Evolutionary conservation across 2,797 vertebrate genomes (phyloP), one percentile per base, ranked within the genome.

Genomic region (Lerista edwardsae): DNA sequence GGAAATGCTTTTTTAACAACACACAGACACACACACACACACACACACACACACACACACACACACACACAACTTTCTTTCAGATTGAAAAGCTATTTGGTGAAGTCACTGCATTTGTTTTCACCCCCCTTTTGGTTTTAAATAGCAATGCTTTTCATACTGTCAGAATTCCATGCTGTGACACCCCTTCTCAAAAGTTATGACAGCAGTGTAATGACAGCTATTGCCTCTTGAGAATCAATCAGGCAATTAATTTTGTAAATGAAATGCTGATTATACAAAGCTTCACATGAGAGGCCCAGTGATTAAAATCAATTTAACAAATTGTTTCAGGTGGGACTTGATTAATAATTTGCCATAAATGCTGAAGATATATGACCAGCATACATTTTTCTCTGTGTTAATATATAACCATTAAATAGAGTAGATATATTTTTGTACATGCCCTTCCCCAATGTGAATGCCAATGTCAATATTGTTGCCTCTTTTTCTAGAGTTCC

Each of bases 261-360:
- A 97, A 97, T 98, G 97, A 98, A 98, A 97, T 96, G 97, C 98
- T 97, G 97, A 98, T 97, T 97, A 97, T 97, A 97, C 97, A 97
- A 97, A 97, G 95, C 95, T 94, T 95, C 96, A 97, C 96, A 94
- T 96, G 96, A 97, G 93, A 97, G 97, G 98, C 97, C 97, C 96
- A 96, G 97, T 98, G 97, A 99, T 98, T 97, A 98, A 96, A 98
- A 98, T 99, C 98, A 98, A 98, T 98, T 98, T 97, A 96, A 96
- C 97, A 97, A 96, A 98, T 97, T 96, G 96, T 97, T 97, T 96
- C 96, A 97, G 96, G 96, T 97, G 96, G 96, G 96, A 96, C 96
- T 96, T 97, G 96, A 97, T 96, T 97, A 97, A 96, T 96, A 95
- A 96, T 96, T 96, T 96, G 88, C 95, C 88, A 92, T 95, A 96